Evolutionary conservation across 2,797 vertebrate species (phyloP).

Genomic region (Falco berigora): DNA sequence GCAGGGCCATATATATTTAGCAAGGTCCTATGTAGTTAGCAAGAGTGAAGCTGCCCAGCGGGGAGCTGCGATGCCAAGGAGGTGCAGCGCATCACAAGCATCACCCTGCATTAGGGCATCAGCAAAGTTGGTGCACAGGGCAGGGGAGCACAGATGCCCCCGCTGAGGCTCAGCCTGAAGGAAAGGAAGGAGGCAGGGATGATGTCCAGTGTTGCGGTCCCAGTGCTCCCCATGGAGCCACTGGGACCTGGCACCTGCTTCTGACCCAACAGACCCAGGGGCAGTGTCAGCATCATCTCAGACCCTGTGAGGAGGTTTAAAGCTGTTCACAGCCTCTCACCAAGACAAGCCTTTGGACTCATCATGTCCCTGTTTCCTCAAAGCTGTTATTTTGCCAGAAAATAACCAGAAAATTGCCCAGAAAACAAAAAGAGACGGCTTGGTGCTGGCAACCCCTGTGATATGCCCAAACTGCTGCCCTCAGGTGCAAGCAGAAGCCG

Average conservation of each 20-base stretch:
- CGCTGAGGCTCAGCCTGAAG: neutral
- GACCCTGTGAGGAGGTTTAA: neutral
- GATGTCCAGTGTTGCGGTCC: too few relatives aligned
- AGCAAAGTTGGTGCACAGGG: neutral
- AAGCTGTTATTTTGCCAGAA: neutral
- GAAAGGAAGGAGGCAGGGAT: neutral
- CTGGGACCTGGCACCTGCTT: neutral
- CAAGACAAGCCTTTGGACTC: neutral
- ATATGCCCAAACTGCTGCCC: neutral
- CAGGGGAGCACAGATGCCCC: neutral
- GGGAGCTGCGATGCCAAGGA: neutral
- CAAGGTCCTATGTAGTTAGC: neutral
- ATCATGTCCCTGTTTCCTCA: rapidly evolving
- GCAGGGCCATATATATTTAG: neutral
- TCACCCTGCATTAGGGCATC: neutral
- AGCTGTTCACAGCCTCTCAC: neutral
- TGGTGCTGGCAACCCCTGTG: neutral
- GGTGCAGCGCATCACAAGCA: rapidly evolving
- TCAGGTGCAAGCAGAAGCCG: neutral
- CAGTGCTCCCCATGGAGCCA: neutral
- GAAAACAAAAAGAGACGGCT: neutral
- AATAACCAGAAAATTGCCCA: neutral
- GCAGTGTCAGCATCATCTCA: neutral
- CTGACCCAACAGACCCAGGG: neutral
- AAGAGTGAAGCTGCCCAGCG: neutral